A percentile compares a stretch with the other conserved stretches of the same genome.
phyloP scores from a whole-genome alignment of 2,113 vertebrate species.

The Lagopus muta region DNA sequence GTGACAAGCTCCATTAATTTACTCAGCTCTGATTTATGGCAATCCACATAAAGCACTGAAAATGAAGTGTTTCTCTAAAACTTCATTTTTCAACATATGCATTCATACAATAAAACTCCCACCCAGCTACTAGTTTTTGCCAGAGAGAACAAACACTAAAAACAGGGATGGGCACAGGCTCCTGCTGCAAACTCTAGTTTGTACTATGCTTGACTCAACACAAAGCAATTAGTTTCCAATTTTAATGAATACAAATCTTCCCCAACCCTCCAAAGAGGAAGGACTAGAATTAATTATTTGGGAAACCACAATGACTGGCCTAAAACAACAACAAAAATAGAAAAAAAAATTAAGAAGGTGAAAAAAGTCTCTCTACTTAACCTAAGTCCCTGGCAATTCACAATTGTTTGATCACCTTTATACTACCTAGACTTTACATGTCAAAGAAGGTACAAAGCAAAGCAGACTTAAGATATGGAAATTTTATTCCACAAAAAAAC shows the following conservation, averaged over 20 bases:
- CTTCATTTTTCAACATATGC: neutral
- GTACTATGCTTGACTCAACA: neutral
- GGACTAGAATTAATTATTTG: neutral
- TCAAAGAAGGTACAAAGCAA: neutral
- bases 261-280: neutral
- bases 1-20: neutral
- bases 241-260: neutral
- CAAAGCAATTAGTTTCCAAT: neutral
- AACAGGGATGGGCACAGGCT: neutral
- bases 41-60: neutral
- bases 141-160: neutral
- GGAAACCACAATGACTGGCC: neutral
- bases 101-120: neutral
- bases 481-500: slow-evolving; percentile 30
- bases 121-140: neutral
- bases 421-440: neutral
- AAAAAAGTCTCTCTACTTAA: neutral
- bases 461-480: slow-evolving; percentile 50
- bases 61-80: neutral
- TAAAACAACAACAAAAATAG: neutral
- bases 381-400: neutral
- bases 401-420: neutral
- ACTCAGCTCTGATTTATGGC: neutral
- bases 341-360: too few relatives aligned
- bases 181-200: neutral